Conservation (phyloP, 2,113 vertebrate genomes). For the Cricetomys ansorgei region DNA sequence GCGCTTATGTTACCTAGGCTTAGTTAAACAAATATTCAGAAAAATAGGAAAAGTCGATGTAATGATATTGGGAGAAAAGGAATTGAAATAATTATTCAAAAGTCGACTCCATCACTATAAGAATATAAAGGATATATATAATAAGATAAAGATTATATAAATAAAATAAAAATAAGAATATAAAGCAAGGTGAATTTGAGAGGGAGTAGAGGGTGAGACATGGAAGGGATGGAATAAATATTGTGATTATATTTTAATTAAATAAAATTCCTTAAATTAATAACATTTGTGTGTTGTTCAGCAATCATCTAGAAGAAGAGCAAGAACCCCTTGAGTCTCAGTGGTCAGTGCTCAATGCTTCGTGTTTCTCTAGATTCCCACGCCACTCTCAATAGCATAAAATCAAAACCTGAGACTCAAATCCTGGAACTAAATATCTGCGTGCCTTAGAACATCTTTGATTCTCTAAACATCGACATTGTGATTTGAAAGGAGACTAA, state of each 20-base stretch:
- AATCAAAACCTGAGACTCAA: conserved; percentile 1
- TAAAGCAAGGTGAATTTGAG: not conserved
- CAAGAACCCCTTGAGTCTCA: not conserved
- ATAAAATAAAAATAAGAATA: too few relatives aligned
- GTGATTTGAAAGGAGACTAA: not conserved
- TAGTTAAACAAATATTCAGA: not conserved
- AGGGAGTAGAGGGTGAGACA: not conserved
- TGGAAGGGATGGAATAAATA: not conserved
- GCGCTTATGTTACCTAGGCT: conserved; percentile 6
- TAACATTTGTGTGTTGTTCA: not conserved
- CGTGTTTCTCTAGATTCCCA: not conserved
- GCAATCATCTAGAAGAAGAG: not conserved
- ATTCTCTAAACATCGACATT: not conserved
- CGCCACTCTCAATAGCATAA: not conserved
- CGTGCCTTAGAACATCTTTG: not conserved
- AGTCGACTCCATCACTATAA: not conserved
- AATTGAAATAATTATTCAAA: not conserved
- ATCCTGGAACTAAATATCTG: not conserved
- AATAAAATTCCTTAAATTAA: not conserved
- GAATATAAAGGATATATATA: too few relatives aligned
- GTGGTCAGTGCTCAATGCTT: not conserved
- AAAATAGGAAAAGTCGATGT: conserved; percentile 13
- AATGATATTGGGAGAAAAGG: not conserved
- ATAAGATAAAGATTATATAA: too few relatives aligned
- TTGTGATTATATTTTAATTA: not conserved